Evolutionary conservation across 2,888 invertebrate genomes (phyloP), one percentile per base, ranked within the genome.

Genomic region (Callyntrura guangdongensis): DNA sequence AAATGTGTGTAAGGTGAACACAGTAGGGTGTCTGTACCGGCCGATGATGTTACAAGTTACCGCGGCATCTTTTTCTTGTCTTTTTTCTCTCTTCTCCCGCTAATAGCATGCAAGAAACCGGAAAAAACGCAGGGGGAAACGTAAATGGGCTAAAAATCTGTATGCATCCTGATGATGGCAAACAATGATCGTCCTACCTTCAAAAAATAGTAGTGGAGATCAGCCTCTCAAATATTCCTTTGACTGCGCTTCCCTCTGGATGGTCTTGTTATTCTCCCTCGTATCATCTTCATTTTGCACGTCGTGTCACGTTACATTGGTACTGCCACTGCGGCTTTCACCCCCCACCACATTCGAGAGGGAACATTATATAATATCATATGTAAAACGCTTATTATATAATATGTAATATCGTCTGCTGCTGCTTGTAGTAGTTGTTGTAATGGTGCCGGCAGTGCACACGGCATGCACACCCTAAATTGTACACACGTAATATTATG

Each of bases 91-190:
- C 14, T 25, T n/a, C 67, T 0, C 61, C 4, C 67, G 3, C 25
- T 12, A 14, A 22, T 74, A 61, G 77, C 77, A 86, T 69, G 81
- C 72, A 81, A 49, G 14, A 36, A 72, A 25, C 59, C n/a, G 8
- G 9, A 72, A 72, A n/a, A 47, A 74, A 49, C 36, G 36, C 36
- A 36, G 6, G 45, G 56, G 45, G 74, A 74, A 56, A 69, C n/a
- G n/a, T 69, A 77, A 77, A 85, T 56, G 36, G 74, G 61, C 61
- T 61, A 86, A 86, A 86, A 77, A 86, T 77, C 86, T 86, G 86
- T 77, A 86, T 86, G 86, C 86, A 86, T 79, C 9, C 12, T 87
- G 81, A 67, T 81, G 81, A 87, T 81, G 67, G 87, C 77, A 81
- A 81, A 67, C 87, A 87, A 77, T 86, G 86, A 86, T 36, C 36